Evolutionary conservation across 2,113 vertebrate species (phyloP).

Genomic region (Fregata magnificens): DNA sequence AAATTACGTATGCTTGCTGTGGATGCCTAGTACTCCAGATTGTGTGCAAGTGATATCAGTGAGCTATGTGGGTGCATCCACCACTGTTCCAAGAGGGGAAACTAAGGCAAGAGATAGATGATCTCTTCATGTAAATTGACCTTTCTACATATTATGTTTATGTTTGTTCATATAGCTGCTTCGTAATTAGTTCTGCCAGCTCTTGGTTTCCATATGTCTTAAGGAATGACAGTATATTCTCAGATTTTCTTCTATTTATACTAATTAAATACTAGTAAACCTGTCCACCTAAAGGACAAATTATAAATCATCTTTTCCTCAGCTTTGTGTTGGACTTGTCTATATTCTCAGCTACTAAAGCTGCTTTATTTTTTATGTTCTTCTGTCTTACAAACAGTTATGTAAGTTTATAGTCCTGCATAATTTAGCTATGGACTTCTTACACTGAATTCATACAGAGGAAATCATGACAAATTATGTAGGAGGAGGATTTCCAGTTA

Average conservation of each 20-base stretch:
- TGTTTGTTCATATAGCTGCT: neutral
- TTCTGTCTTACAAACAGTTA: conserved; percentile 8
- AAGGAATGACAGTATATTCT: neutral
- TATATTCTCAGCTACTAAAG: neutral
- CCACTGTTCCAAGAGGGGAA: neutral
- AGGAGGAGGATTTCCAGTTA: conserved; percentile 50
- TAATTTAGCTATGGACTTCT: conserved; percentile 9
- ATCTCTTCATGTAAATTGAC: neutral
- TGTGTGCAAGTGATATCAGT: neutral
- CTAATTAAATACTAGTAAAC: conserved; percentile 1
- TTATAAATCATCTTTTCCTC: neutral
- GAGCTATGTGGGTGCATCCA: neutral
- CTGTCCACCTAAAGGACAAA: neutral
- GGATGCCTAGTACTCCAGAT: neutral
- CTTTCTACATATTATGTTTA: neutral
- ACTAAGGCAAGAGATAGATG: neutral
- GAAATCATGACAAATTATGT: conserved; percentile 8
- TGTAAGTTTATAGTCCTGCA: neutral
- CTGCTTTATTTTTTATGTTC: conserved; percentile 2
- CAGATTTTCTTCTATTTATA: neutral
- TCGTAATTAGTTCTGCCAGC: neutral
- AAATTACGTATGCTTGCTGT: neutral
- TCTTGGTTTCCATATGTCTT: neutral
- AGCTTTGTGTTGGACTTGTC: neutral
- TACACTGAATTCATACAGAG: neutral